Evolutionary conservation across 2,888 invertebrate genomes (phyloP), one percentile per base, ranked within the genome.

Genomic region (Troilus luridus): DNA sequence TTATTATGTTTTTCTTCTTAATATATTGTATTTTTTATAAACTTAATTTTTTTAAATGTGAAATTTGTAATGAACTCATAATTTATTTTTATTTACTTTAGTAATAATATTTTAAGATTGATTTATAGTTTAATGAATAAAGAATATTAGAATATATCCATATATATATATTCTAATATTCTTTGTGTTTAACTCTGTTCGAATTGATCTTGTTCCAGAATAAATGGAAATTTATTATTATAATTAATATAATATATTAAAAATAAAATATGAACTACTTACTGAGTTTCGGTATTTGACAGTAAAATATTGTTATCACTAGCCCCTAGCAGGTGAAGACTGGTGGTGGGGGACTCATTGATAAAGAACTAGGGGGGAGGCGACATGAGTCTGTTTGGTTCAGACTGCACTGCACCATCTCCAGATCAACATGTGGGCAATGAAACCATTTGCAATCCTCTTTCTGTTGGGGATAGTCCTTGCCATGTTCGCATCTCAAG

Each of bases 331-430:
- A 21, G 17, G 59, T 89, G 89, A 17, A 9, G 91, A 24, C 17
- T 0, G 41, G 85, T 21, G 88, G 81, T 56, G 81, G 89, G 60
- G 88, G 60, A 24, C 81, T 62, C 91, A 90, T 89, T 91, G 91
- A 90, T 77, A 90, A 92, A 88, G 91, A 90, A 27, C 90, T 17
- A 41, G 81, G 81, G 59, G 59, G 41, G 81, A 27, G n/a, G 2
- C 0, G 41, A 62, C 24, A 67, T 9, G 14, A 21, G 56, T 11
- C 90, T 41, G 59, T 72, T 89, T 89, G 54, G 62, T 64, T 89
- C n/a, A 89, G 89, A 89, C 89, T 89, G 89, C 89, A 89, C 89
- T 89, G 89, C 89, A 89, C 89, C 89, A 89, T 21, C 67, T 9
- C 7, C 56, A 89, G 24, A 21, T 54, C 91, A 88, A n/a, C 72